Evolutionary conservation across 2,797 vertebrate species (phyloP).

Genomic region (Gorsachius magnificus): DNA sequence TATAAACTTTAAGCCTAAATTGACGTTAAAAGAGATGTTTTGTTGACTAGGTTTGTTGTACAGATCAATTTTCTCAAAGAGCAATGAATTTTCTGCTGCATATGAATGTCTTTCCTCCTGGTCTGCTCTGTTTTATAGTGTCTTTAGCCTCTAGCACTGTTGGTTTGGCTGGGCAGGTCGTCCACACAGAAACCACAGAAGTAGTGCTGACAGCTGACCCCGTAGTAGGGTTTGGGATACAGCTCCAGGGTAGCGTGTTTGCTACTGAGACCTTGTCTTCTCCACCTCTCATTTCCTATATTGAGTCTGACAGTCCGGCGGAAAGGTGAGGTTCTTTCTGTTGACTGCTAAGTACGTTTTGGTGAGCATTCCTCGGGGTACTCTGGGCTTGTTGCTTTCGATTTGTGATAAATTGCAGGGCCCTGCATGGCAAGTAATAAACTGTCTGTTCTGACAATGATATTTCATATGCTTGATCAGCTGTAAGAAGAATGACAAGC

Average conservation of each 20-base stretch:
- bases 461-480: conserved; percentile 57
- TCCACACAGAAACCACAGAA: conserved; percentile 97
- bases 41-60: not conserved
- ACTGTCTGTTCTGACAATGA: conserved; percentile 52
- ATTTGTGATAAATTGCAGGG: conserved; percentile 50
- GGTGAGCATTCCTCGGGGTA: not conserved
- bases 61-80: not conserved
- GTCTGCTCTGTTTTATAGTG: conserved; percentile 79
- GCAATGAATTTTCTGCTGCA: not conserved
- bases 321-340: conserved; percentile 84
- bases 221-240: conserved; percentile 93
- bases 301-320: conserved; percentile 95
- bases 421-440: conserved; percentile 25
- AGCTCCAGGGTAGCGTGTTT: conserved; percentile 97
- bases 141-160: conserved; percentile 97
- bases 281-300: conserved; percentile 96
- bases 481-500: conserved; percentile 46
- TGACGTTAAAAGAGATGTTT: not conserved
- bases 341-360: not conserved
- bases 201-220: conserved; percentile 92
- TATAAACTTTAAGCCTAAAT: not conserved
- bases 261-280: conserved; percentile 96
- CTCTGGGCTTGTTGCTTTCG: not conserved
- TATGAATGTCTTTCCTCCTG: conserved; percentile 29
- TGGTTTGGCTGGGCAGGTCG: conserved; percentile 94